Base-by-base conservation (phyloP, 2,888 invertebrate genomes). In the Chaetogeoica ovagalla region DNA sequence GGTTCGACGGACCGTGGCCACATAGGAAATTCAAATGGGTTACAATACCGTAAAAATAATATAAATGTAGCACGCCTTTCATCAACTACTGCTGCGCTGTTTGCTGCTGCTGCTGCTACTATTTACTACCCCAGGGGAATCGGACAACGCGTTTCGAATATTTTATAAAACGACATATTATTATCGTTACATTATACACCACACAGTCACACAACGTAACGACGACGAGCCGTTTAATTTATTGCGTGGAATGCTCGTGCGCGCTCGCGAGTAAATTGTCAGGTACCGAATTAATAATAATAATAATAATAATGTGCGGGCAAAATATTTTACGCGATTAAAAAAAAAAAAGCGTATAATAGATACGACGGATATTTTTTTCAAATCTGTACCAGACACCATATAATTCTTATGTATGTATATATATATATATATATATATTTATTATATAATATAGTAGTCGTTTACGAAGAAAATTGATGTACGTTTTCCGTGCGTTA, bases 371-470 rank as follows among this genome's bases (percentile, higher is more conserved):
- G 30, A 30, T 30, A 30, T 30, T 30, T 62, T n/a, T 62, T 48
- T 21, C 52, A 39, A 60, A 77, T 55, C 62, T 77, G 77, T 77
- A 77, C 77, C 69, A 77, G 77, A 77, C 77, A 77, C 69, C 52
- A 70, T 30, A 30, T 30, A 30, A 30, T 30, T 30, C 30, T 30
- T 30, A 2, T 30, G 4, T 30, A 30, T 52, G 52, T 39, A 30
- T 2, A 30, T 30, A 30, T 2, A 30, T 2, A 30, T 2, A 30
- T 30, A 30, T 30, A 30, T 30, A 30, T 30, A n/a, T n/a, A n/a
- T n/a, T n/a, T n/a, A n/a, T 30, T 30, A 30, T 30, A 30, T 30
- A 30, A 4, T n/a, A 4, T 4, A 30, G 30, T 30, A 37, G 17
- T 55, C 57, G 19, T 66, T 76, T 66, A 59, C 30, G 30, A 66